Percentiles rank a stretch among this genome's conserved stretches.
Evolutionary conservation across 2,113 vertebrate genomes (phyloP).

Genomic region (Charadrius vociferus): DNA sequence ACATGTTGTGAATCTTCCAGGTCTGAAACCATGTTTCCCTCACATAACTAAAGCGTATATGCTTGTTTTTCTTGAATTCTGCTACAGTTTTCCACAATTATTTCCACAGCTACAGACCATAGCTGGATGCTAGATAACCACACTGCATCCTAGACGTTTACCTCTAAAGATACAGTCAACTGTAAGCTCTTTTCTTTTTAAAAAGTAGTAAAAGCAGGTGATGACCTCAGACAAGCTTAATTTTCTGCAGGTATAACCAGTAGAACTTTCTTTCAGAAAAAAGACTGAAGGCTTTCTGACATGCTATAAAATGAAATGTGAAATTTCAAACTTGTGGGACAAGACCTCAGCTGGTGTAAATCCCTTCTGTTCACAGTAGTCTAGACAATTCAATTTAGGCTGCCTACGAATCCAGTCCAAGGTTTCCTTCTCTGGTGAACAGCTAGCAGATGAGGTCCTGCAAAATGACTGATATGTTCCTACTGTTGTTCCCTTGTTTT

Average conservation of each 20-base stretch:
- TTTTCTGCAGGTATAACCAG: neutral
- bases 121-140: neutral
- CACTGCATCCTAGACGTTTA: neutral
- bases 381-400: neutral
- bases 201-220: neutral
- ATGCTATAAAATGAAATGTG: neutral
- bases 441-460: neutral
- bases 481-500: neutral
- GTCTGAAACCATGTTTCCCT: neutral
- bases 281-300: neutral
- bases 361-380: neutral
- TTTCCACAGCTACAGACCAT: neutral
- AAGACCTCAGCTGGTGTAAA: neutral
- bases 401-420: neutral
- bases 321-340: neutral
- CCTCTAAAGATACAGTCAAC: neutral
- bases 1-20: rapidly evolving
- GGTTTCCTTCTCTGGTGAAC: neutral
- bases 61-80: neutral
- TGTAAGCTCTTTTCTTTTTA: neutral
- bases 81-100: neutral
- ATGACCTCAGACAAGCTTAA: neutral
- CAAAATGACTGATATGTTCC: neutral
- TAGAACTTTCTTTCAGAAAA: neutral
- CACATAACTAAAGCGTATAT: neutral